Evolutionary conservation across 1,140 invertebrate genomes (phyloP).

Genomic region (Triops cancriformis): DNA sequence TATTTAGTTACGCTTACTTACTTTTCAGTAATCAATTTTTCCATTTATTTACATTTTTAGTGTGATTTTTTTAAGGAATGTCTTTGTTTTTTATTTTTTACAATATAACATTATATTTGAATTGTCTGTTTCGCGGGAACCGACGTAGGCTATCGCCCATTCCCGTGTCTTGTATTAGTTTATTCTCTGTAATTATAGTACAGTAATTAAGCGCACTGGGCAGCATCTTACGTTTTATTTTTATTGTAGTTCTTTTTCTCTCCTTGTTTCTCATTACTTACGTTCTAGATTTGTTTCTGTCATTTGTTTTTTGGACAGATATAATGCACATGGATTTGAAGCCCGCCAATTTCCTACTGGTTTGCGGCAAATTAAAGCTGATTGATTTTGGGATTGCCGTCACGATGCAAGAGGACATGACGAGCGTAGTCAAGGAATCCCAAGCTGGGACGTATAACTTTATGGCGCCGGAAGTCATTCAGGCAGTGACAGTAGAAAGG

Average conservation of each 20-base stretch:
- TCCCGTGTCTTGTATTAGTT: no score
- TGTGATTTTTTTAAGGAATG: not conserved
- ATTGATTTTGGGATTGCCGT: conserved; percentile 99
- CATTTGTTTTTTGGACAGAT: conserved; percentile 47
- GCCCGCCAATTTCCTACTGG: conserved; percentile 91
- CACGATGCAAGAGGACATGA: conserved; percentile 74
- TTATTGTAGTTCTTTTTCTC: no score
- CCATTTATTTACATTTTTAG: not conserved
- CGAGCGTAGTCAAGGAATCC: conserved; percentile 74
- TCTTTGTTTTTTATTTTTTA: conserved; percentile 16
- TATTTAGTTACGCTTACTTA: no score
- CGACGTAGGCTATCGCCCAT: no score
- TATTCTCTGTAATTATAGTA: no score
- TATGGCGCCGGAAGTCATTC: conserved; percentile 89
- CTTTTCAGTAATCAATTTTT: no score
- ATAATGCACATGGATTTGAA: conserved; percentile 95
- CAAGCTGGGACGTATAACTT: conserved; percentile 86
- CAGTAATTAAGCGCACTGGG: no score
- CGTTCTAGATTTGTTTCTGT: no score
- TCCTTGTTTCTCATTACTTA: no score
- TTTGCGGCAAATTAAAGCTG: conserved; percentile 76
- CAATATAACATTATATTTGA: no score
- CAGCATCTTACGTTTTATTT: no score
- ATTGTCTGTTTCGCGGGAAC: no score
- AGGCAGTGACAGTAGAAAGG: conserved; percentile 36